Percentiles rank a stretch among this genome's conserved stretches.
phyloP scores from a whole-genome alignment of 2,113 vertebrate genomes.

The Pontoporia blainvillei region DNA sequence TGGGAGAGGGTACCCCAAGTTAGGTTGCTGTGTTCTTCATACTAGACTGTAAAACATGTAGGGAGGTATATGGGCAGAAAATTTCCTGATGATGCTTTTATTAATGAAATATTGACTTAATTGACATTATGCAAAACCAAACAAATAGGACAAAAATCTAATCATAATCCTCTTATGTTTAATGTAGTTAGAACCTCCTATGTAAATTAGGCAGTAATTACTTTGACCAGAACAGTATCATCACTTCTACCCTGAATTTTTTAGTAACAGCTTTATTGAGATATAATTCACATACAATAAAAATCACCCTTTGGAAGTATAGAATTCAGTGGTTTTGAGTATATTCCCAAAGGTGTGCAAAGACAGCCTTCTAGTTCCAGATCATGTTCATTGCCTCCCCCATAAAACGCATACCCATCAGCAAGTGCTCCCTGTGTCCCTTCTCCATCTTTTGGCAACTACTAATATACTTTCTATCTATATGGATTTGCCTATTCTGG shows the following conservation, averaged over 20 bases:
- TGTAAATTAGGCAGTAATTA: conserved; percentile 58
- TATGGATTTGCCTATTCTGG: not conserved
- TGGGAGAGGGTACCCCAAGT: not conserved
- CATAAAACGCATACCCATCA: not conserved
- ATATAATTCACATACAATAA: conserved; percentile 5
- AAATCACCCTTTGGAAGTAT: not conserved
- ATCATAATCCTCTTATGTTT: conserved; percentile 66
- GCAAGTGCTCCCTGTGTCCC: not conserved
- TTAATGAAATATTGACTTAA: conserved; percentile 63
- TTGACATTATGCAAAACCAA: conserved; percentile 54
- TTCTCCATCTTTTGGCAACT: not conserved
- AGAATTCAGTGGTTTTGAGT: not conserved
- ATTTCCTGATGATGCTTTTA: conserved; percentile 56
- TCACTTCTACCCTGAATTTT: conserved; percentile 15
- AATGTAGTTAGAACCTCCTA: conserved; percentile 51
- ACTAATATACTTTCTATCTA: not conserved
- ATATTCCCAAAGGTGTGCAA: not conserved
- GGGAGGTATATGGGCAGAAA: conserved; percentile 53
- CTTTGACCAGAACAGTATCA: conserved; percentile 60
- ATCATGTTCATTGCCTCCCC: not conserved
- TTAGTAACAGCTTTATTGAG: not conserved
- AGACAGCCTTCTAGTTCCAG: not conserved
- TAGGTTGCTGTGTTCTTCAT: conserved; percentile 53
- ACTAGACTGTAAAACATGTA: conserved; percentile 36
- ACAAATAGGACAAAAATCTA: conserved; percentile 50